Percentiles rank a stretch among this genome's conserved stretches.
phyloP scores from a whole-genome alignment of 1,140 invertebrate species.

The Oppia nitens region DNA sequence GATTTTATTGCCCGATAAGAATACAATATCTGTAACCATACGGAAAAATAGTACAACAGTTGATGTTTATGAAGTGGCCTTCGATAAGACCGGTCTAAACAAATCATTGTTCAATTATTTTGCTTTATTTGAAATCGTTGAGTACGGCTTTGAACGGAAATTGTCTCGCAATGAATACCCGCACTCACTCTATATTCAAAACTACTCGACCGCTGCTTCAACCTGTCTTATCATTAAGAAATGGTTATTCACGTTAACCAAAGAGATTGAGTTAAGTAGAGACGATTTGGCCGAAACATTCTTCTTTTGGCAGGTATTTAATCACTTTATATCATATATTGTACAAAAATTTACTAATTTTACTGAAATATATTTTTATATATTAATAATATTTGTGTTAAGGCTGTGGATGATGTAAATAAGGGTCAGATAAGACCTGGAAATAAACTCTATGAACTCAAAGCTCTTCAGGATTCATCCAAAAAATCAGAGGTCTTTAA shows the following conservation, averaged over 20 bases:
- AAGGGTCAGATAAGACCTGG: conserved; percentile 72
- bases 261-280: conserved; percentile 50
- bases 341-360: neutral
- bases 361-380: neutral
- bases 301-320: conserved; percentile 51
- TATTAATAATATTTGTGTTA: conserved; percentile 16
- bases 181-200: conserved; percentile 95
- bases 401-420: conserved; percentile 85
- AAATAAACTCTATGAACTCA: conserved; percentile 79
- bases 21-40: conserved; percentile 78
- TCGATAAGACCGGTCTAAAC: conserved; percentile 63
- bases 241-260: conserved; percentile 72
- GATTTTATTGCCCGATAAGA: conserved; percentile 58
- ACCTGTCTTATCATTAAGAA: conserved; percentile 83
- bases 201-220: conserved; percentile 93
- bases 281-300: conserved; percentile 45
- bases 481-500: conserved; percentile 69
- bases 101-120: conserved; percentile 71
- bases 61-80: conserved; percentile 65
- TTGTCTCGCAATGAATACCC: conserved; percentile 76
- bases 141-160: conserved; percentile 90
- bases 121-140: conserved; percentile 94
- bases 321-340: conserved; percentile 11
- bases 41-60: conserved; percentile 74
- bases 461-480: conserved; percentile 75